Base-by-base conservation (phyloP, 92 coral and sea anemone genomes). In the Metridium senile region DNA sequence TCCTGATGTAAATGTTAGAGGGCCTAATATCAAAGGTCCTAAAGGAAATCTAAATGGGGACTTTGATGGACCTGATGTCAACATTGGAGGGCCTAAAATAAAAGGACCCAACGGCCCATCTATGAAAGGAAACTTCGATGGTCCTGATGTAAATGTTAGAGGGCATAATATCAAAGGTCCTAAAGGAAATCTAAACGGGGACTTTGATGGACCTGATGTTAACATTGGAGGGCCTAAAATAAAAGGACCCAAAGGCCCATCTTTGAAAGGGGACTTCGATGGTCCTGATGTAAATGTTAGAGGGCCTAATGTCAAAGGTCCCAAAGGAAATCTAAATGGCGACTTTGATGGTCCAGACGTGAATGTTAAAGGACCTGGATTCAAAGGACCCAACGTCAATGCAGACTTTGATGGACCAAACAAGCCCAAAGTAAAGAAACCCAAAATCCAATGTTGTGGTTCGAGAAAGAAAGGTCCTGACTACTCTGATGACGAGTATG, bases 281-380 rank as follows among this genome's bases (percentile, higher is more conserved):
- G 33, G 64, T 26, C 81, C 81, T 33, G 81, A 62, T 26, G 71
- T 63, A 19, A 46, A 63, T 16, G 9, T 75, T 1, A 75, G 61
- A 58, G 74, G 66, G 23, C 82, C 82, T 9, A 74, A 23, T 29
- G 66, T 68, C 23, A 43, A 64, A 61, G 58, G 81, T 23, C 81
- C 71, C 1, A 66, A 43, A 57, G 79, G 79, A 25, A 58, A 58
- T 10, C 57, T 68, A 7, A 46, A 32, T 13, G 72, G 58, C 17
- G 69, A 11, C 29, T 22, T 74, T 16, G 67, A 73, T 26, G 78
- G 78, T 18, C 66, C 78, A 11, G 69, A 73, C 26, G 39, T 54
- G 9, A 33, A 73, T 35, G 19, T 49, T 8, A 51, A 46, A 46
- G 13, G 32, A 63, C 49, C 49, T 4, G 8, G 13, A 39, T 6